A percentile compares a stretch with the other conserved stretches of the same genome.
Evolutionary conservation across 1,140 invertebrate genomes (phyloP).

Genomic region (Rhynchophorus ferrugineus): DNA sequence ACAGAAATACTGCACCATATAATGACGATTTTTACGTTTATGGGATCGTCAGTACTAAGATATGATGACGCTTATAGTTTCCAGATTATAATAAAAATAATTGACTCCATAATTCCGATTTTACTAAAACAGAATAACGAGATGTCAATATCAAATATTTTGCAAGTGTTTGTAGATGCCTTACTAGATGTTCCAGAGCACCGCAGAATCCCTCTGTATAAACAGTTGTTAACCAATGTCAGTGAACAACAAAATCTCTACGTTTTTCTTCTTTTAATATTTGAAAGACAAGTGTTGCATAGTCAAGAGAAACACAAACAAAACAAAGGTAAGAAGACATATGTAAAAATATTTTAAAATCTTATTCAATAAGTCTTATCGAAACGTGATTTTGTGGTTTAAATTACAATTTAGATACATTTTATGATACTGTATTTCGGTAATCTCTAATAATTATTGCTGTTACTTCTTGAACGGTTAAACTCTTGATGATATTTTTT

Average conservation of each 20-base stretch:
- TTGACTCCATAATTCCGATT: slow-evolving; percentile 84
- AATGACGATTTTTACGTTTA: slow-evolving; percentile 93
- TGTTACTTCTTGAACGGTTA: too few relatives aligned
- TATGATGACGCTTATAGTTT: slow-evolving; percentile 93
- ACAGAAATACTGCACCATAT: slow-evolving; percentile 82
- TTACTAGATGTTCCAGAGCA: slow-evolving; percentile 86
- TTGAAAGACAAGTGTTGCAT: slow-evolving; percentile 58
- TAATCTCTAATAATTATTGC: too few relatives aligned
- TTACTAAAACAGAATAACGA: slow-evolving; percentile 54
- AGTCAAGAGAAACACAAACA: slow-evolving; percentile 42
- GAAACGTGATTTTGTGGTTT: not conserved
- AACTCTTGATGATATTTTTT: too few relatives aligned
- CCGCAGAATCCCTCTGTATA: slow-evolving; percentile 70
- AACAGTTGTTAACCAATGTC: slow-evolving; percentile 67
- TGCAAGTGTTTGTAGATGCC: slow-evolving; percentile 85
- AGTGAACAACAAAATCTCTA: slow-evolving; percentile 64
- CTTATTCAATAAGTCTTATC: not conserved
- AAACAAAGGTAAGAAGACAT: slow-evolving; percentile 29
- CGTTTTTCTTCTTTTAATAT: slow-evolving; percentile 62
- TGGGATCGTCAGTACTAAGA: slow-evolving; percentile 81
- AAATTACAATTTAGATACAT: not conserved
- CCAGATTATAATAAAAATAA: slow-evolving; percentile 83
- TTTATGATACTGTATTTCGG: too few relatives aligned
- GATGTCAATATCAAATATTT: slow-evolving; percentile 51
- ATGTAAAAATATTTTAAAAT: too few relatives aligned